Conservation (phyloP, 2,797 vertebrate genomes). For the Arnoldichthys spilopterus region DNA sequence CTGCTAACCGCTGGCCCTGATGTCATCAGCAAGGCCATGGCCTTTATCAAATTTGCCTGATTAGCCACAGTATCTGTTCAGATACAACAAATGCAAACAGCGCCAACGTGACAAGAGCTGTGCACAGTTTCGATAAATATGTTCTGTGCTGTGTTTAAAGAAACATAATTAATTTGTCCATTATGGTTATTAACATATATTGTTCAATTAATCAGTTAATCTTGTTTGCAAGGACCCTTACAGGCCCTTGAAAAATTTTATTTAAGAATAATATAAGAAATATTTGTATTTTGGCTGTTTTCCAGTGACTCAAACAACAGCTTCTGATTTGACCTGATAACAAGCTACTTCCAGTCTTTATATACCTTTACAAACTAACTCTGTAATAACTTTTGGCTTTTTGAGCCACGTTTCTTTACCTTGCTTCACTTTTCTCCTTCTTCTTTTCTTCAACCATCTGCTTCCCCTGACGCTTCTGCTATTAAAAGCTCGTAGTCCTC, state of each 20-base stretch:
- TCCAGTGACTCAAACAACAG: not conserved
- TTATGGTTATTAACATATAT: conserved; percentile 11
- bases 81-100: not conserved
- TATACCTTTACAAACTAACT: conserved; percentile 36
- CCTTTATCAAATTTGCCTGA: not conserved
- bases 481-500: conserved; percentile 90
- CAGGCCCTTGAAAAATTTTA: no score
- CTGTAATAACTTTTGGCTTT: conserved; percentile 62
- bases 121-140: conserved; percentile 9
- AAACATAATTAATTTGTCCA: conserved; percentile 18
- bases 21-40: conserved; percentile 22
- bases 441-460: conserved; percentile 53
- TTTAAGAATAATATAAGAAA: no score
- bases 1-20: conserved; percentile 5
- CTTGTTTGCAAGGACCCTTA: not conserved
- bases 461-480: conserved; percentile 71
- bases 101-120: not conserved
- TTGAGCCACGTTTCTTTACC: conserved; percentile 57
- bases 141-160: conserved; percentile 4
- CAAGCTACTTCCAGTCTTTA: conserved; percentile 24
- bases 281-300: no score
- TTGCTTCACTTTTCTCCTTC: conserved; percentile 51
- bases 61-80: conserved; percentile 5
- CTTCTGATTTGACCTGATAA: conserved; percentile 22
- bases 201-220: not conserved